A percentile compares a stretch with the other conserved stretches of the same genome.
Evolutionary conservation across 2,888 invertebrate genomes (phyloP).

Genomic region (Eucera pruinosa): DNA sequence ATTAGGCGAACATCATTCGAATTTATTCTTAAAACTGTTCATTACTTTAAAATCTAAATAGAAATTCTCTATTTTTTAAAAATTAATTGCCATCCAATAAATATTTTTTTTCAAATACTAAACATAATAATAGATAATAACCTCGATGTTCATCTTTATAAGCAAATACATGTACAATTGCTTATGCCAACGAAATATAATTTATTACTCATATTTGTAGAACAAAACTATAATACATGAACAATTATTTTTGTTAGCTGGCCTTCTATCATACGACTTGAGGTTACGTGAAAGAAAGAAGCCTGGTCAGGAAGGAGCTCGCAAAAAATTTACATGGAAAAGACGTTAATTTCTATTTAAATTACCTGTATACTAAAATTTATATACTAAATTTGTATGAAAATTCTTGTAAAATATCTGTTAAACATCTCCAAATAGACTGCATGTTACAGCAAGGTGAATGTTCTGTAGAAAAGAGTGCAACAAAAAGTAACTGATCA

Average conservation of each 20-base stretch:
- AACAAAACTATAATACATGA: background rate
- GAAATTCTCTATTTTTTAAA: background rate
- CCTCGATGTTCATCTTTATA: background rate
- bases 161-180: background rate
- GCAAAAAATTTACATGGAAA: constrained; percentile 96
- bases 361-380: constrained; percentile 27
- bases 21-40: background rate
- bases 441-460: constrained; percentile 10
- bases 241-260: constrained; percentile 87
- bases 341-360: constrained; percentile 87
- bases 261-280: constrained; percentile 90
- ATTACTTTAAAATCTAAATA: background rate
- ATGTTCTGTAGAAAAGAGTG: background rate
- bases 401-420: constrained; percentile 24
- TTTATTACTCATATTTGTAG: constrained; percentile 4
- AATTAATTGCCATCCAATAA: background rate
- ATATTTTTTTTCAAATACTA: background rate
- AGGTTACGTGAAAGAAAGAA: constrained; percentile 94
- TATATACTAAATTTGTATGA: constrained; percentile 30
- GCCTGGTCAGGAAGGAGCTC: constrained; percentile 95
- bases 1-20: background rate
- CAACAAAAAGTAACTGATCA: constrained; percentile 8
- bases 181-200: background rate
- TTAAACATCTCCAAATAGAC: constrained; percentile 17
- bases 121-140: background rate